Base-by-base conservation (phyloP, 2,797 vertebrate genomes). In the Pseudochromis fuscus region DNA sequence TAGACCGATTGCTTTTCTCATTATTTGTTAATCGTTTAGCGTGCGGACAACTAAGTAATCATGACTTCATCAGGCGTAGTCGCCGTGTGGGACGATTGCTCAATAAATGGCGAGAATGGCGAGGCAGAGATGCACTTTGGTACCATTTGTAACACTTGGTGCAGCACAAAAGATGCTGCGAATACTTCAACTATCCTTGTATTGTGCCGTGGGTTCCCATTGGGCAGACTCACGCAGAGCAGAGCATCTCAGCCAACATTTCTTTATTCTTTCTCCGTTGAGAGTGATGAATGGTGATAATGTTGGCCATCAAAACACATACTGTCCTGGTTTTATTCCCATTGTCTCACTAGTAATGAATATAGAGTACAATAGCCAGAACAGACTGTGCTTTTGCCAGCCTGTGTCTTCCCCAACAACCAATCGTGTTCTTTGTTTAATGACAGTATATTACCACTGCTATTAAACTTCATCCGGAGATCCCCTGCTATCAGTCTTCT, bases 21-120 rank as follows among this genome's bases (percentile, higher is more conserved):
- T 84, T 73, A 75, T 81, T 75, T 75, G 57, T 70, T 82, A 67
- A 76, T 78, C 48, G 28, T 70, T 86, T 66, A 67, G 56, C 46
- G 19, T 5, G 5, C 53, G 63, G 57, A 79, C 64, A 56, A 74
- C 48, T 61, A 56, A 74, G 79, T 72, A 82, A 87, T 87, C 68
- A 84, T 64, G 63, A 68, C 66, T 82, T 72, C 75, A 79, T 87
- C 78, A 88, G 57, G 46, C 7, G 3, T 7, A 18, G 51, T 51
- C 70, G 44, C 71, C 60, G 42, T 65, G 57, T 75, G 81, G 78
- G 83, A 80, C 51, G 31, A 66, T 50, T 72, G 75, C 51, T 67
- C 81, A 62, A 50, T 31, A 59, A 70, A 68, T 71, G 35, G 44
- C 58, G 65, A 27, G 18, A 74, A 65, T 28, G 55, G 11, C 5